These are phyloP conservation scores for Rhombomys opimus DNA, from an alignment of 2,113 vertebrate species.

Conservation along the genomic window DNA sequence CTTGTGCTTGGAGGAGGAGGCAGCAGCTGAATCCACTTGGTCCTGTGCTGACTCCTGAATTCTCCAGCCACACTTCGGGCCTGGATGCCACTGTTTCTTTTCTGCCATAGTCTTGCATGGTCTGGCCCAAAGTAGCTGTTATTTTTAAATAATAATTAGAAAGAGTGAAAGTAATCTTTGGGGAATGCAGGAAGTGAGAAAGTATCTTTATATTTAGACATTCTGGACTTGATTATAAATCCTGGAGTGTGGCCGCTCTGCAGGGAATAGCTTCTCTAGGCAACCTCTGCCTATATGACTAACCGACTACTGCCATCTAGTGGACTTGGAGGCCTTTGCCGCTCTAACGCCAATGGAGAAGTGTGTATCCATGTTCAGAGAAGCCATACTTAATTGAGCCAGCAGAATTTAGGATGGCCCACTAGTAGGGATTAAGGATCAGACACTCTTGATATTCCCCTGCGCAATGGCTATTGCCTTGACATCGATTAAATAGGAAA, in stretches of 20 bases:
- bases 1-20: not conserved
- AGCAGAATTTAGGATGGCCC: conserved; percentile 2
- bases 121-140: conserved; percentile 55
- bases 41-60: not conserved
- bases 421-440: conserved; percentile 35
- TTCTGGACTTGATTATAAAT: conserved; percentile 74
- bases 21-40: not conserved
- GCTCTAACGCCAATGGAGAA: not conserved
- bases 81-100: not conserved
- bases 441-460: not conserved
- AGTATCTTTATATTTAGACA: conserved; percentile 62
- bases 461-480: conserved; percentile 28
- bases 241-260: conserved; percentile 47
- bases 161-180: conserved; percentile 38
- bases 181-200: conserved; percentile 44
- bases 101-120: not conserved
- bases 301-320: conserved; percentile 82
- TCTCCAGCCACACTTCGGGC: not conserved
- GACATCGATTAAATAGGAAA: not conserved
- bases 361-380: not conserved
- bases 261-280: conserved; percentile 43
- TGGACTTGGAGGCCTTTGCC: conserved; percentile 75
- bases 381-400: conserved; percentile 20
- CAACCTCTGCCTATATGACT: conserved; percentile 13
- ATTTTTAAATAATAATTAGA: conserved; percentile 68